Conservation (phyloP, 2,888 invertebrate genomes). For the Eilema caniola region DNA sequence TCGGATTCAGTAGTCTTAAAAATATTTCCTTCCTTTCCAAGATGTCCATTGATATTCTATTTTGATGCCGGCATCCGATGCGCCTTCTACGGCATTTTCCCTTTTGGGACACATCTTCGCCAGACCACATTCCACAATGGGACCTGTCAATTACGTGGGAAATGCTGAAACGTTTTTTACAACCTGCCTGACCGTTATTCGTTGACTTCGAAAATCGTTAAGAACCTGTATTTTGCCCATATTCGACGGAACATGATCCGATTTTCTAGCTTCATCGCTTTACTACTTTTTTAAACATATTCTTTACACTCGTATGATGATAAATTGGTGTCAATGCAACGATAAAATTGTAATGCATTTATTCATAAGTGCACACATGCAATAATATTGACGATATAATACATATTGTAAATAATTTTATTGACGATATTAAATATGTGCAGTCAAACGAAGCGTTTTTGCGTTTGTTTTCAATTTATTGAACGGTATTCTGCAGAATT, state of each 20-base stretch:
- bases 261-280: constrained; percentile 81
- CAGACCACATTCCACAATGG: constrained; percentile 76
- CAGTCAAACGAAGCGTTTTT: constrained; percentile 40
- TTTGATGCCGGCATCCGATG: constrained; percentile 71
- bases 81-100: constrained; percentile 72
- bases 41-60: constrained; percentile 71
- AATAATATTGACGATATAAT: too few relatives aligned
- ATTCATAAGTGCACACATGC: constrained; percentile 58
- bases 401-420: too few relatives aligned
- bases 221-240: constrained; percentile 74
- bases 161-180: constrained; percentile 73
- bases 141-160: constrained; percentile 79
- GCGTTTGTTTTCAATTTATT: constrained; percentile 58
- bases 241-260: constrained; percentile 73
- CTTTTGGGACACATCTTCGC: constrained; percentile 78
- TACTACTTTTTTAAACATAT: constrained; percentile 71
- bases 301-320: constrained; percentile 67
- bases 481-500: constrained; percentile 56
- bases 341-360: constrained; percentile 81
- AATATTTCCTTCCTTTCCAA: constrained; percentile 49
- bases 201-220: constrained; percentile 77
- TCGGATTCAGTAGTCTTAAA: constrained; percentile 10
- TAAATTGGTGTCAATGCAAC: constrained; percentile 82
- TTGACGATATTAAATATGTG: too few relatives aligned
- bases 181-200: constrained; percentile 75